Evolutionary conservation across 1,140 invertebrate species (phyloP).

Genomic region (Hycleus phaleratus): DNA sequence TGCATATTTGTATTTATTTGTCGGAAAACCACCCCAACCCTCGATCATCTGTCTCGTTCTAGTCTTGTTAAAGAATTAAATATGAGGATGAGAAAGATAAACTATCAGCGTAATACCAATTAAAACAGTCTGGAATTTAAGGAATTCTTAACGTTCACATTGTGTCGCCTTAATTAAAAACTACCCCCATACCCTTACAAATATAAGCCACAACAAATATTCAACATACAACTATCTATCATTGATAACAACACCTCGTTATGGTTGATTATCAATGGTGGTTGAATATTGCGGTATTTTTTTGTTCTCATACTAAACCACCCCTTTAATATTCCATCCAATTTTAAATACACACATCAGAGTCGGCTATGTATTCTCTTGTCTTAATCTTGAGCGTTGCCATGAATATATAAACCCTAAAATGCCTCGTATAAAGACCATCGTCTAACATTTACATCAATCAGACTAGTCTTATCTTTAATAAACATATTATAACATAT

Average conservation of each 20-base stretch:
- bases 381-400: slow-evolving; percentile 37
- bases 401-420: slow-evolving; percentile 32
- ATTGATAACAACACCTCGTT: no score
- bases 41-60: slow-evolving; percentile 9
- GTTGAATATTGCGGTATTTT: no score
- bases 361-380: no score
- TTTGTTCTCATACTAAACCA: no score
- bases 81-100: slow-evolving; percentile 21
- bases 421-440: slow-evolving; percentile 20
- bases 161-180: slow-evolving; percentile 42
- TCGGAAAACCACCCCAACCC: slow-evolving; percentile 19
- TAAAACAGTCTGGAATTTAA: slow-evolving; percentile 35
- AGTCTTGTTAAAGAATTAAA: not conserved
- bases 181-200: slow-evolving; percentile 23
- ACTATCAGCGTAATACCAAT: slow-evolving; percentile 32
- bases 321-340: no score
- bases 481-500: not conserved
- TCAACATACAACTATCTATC: no score
- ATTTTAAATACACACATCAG: no score
- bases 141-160: slow-evolving; percentile 39
- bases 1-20: slow-evolving; percentile 36
- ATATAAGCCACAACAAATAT: no score
- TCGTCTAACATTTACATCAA: slow-evolving; percentile 5
- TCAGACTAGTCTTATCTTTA: slow-evolving; percentile 3
- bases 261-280: no score